Evolutionary conservation across 2,113 vertebrate species (phyloP), one percentile per base, ranked within the genome.

Genomic region (Microcebus griseorufus): DNA sequence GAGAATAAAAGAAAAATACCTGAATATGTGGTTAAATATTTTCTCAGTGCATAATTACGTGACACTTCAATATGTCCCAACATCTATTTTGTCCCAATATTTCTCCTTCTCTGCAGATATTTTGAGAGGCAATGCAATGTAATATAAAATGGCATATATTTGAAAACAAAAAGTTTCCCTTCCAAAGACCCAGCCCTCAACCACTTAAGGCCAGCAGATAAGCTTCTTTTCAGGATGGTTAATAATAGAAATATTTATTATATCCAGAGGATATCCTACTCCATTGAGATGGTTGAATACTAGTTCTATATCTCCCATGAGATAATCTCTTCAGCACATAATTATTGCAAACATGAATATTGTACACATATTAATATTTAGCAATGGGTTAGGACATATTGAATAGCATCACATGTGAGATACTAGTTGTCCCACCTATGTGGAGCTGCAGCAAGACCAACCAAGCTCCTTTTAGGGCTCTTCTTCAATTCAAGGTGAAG

Each of bases 1-100:
- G 67, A 78, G 27, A 29, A 73, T 94, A 76, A 93, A 92, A 90
- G 81, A 91, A 95, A 95, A 94, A 94, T 32, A 29, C 80, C 73
- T 81, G 53, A 95, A 94, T 88, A 6, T 48, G 6, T 42, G 53
- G 67, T 58, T 86, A 82, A 97, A 70, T 93, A 62, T 93, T 79
- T 95, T 90, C 86, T 96, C 42, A 39, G 53, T 89, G n/a, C 51
- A 60, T 83, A 82, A 75, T 73, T 82, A 90, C 58, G 20, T 94
- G 79, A 89, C 51, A 83, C 22, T 87, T 89, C 83, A 80, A 87
- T 90, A 78, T 37, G 65, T 39, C 80, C 29, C 87, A 83, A 70
- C 25, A 13, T 84, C 5, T 93, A 39, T 95, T 92, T 96, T 94
- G 62, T 64, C 11, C 62, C 62, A 64, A 12, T 16, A 45, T 85